Conservation (phyloP, 2,888 invertebrate species). For the Lasioglossum lativentre region DNA sequence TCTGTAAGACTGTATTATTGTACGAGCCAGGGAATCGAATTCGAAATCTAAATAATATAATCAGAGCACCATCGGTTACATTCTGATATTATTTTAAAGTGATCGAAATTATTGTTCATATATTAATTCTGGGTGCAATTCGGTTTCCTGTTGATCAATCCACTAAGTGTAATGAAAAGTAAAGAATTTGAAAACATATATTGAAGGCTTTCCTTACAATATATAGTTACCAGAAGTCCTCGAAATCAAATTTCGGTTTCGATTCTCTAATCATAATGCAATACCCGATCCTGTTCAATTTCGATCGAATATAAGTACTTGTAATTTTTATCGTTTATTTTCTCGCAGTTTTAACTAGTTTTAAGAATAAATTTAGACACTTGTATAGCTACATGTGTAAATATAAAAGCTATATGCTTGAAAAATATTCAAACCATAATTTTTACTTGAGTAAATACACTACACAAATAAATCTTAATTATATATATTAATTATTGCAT, state of each 20-base stretch:
- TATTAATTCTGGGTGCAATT: background rate
- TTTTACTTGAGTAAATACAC: background rate
- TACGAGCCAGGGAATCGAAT: conserved; percentile 1
- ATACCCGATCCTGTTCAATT: background rate
- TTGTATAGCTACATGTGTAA: background rate
- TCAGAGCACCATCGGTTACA: background rate
- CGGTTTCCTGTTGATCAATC: background rate
- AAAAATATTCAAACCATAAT: background rate
- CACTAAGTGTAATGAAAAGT: background rate
- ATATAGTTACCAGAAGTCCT: background rate
- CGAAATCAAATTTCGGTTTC: background rate
- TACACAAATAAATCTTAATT: background rate
- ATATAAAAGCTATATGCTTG: background rate
- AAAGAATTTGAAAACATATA: background rate
- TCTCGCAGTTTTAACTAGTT: too few relatives aligned
- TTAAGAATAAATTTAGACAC: background rate
- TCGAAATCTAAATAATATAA: conserved; percentile 2
- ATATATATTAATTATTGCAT: background rate
- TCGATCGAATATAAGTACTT: background rate
- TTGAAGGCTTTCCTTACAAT: background rate
- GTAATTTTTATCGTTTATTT: too few relatives aligned
- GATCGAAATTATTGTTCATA: background rate
- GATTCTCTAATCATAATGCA: conserved; percentile 8
- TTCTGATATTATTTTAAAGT: background rate
- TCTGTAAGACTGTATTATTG: conserved; percentile 19